Percentiles rank a stretch among this genome's conserved stretches.
Evolutionary conservation across 2,113 vertebrate species (phyloP).

Genomic region (human): DNA sequence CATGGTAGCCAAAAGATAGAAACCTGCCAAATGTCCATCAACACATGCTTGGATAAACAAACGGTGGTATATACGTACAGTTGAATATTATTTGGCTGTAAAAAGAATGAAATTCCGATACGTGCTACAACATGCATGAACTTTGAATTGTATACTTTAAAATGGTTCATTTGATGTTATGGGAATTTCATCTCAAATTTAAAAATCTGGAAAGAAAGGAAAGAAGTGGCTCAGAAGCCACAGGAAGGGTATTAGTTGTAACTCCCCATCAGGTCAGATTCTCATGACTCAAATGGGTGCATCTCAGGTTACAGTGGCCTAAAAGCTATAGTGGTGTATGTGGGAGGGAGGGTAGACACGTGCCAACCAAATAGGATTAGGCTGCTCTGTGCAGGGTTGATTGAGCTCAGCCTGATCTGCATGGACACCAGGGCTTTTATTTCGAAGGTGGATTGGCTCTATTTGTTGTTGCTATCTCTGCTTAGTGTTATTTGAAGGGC

Average conservation of each 20-base stretch:
- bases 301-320: slow-evolving; percentile 9
- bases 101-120: not conserved
- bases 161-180: not conserved
- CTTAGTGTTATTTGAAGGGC: not conserved
- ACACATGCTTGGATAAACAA: not conserved
- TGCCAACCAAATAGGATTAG: not conserved
- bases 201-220: not conserved
- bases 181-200: not conserved
- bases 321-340: slow-evolving; percentile 38
- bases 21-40: not conserved
- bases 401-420: not conserved
- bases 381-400: not conserved
- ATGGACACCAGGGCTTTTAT: not conserved
- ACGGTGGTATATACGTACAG: no score
- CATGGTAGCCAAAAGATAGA: not conserved
- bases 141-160: not conserved
- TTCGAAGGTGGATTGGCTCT: not conserved
- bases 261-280: not conserved
- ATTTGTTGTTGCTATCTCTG: not conserved
- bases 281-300: not conserved
- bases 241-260: not conserved
- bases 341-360: not conserved
- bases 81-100: not conserved
- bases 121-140: not conserved
- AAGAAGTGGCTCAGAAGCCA: not conserved